Evolutionary conservation across 2,888 invertebrate species (phyloP), one percentile per base, ranked within the genome.

Genomic region (Meloe dianella): DNA sequence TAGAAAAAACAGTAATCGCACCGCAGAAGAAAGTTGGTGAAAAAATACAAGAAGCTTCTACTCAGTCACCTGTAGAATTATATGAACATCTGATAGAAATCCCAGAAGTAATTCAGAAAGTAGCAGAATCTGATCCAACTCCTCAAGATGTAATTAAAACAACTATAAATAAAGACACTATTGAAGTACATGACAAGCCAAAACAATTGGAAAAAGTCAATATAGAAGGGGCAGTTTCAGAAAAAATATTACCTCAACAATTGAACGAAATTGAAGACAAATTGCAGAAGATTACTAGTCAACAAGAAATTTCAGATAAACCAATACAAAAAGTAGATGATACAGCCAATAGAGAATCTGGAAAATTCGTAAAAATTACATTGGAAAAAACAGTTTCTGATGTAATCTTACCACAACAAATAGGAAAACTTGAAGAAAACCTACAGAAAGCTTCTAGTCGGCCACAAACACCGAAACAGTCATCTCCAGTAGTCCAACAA

Each of bases 401-500:
- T 8, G 17, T 59, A 57, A 30, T 24, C 8, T 30, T 30, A 61
- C 51, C 9, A 14, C 22, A 59, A 7, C 38, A 59, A 22, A 17
- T 27, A 65, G 65, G 17, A 61, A 27, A 27, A 22, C 6, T 32
- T 61, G 9, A 20, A 54, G 47, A 54, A 38, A 57, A 59, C 47
- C 56, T 20, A 29, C n/a, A 57, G 24, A 20, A 32, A 32, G 5
- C 14, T 17, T 9, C 35, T 17, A 30, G 29, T 58, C n/a, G 41
- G 9, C 20, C 20, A 4, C 27, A 27, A 61, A 14, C 10, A 22
- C 8, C 61, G 20, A 17, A 64, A 24, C 77, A 76, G 65, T 68
- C 72, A 5, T 56, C 71, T 35, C 68, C 65, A 14, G 87, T 87
- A 27, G 27, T 27, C 4, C 27, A 27, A 78, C 86, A 87, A 77